These are phyloP conservation scores for Neoascia interrupta DNA, from an alignment of 2,888 invertebrate species.

Conservation along the genomic window DNA sequence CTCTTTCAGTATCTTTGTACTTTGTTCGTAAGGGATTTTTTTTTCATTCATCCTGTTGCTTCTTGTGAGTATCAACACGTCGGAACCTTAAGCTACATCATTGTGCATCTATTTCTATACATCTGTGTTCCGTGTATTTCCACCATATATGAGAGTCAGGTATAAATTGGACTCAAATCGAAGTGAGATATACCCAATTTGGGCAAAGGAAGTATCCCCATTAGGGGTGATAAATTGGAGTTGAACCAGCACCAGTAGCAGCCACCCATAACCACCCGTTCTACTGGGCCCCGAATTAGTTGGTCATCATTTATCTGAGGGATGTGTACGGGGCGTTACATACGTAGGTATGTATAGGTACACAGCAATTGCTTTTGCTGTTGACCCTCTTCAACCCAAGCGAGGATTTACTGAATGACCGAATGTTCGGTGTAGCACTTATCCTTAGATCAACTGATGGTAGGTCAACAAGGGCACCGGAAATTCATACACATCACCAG, in stretches of 20 bases:
- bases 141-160: conserved; percentile 4
- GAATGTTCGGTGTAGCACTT: no score
- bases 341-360: no score
- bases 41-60: background rate
- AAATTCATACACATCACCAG: no score
- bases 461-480: no score
- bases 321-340: no score
- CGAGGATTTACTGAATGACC: no score
- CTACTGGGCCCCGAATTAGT: no score
- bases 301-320: no score
- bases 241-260: conserved; percentile 8
- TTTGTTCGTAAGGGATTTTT: background rate
- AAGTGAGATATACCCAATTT: conserved; percentile 54
- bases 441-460: no score
- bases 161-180: conserved; percentile 43
- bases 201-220: conserved; percentile 55
- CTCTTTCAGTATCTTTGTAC: background rate
- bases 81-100: no score
- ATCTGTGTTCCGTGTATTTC: background rate
- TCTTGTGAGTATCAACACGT: background rate
- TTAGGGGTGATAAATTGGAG: conserved; percentile 60
- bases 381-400: no score
- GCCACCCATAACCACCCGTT: background rate
- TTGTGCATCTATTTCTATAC: background rate
- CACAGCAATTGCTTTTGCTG: no score